Percentiles rank a stretch among this genome's conserved stretches.
phyloP scores from a whole-genome alignment of 2,888 invertebrate genomes.

The Agriopis marginaria region DNA sequence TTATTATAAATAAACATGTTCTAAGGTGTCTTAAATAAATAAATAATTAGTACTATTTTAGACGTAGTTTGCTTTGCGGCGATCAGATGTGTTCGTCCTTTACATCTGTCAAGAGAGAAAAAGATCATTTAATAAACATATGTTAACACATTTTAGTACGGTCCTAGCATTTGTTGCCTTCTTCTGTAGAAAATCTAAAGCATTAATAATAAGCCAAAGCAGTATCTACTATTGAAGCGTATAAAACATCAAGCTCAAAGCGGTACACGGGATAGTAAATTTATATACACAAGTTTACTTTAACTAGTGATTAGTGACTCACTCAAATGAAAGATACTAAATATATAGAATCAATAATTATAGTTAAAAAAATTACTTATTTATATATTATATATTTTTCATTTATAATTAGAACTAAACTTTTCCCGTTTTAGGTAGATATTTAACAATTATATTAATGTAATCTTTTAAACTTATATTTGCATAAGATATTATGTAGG shows the following conservation, averaged over 20 bases:
- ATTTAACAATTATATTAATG: no score
- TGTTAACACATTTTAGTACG: slow-evolving; percentile 16
- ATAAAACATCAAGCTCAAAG: slow-evolving; percentile 40
- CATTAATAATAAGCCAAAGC: slow-evolving; percentile 38
- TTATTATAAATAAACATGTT: slow-evolving; percentile 56
- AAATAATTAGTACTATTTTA: slow-evolving; percentile 15
- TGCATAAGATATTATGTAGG: no score
- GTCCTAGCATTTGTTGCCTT: background rate
- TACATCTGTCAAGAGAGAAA: slow-evolving; percentile 89
- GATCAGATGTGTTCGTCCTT: slow-evolving; percentile 91
- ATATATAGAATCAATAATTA: no score
- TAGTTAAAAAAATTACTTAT: no score
- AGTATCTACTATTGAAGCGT: slow-evolving; percentile 39
- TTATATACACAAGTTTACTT: background rate
- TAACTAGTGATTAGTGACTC: no score
- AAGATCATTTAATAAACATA: slow-evolving; percentile 78
- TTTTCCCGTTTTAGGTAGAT: no score
- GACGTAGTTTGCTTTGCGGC: slow-evolving; percentile 70
- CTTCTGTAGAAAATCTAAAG: slow-evolving; percentile 25
- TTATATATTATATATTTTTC: no score
- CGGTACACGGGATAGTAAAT: slow-evolving; percentile 4
- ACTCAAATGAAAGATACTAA: no score
- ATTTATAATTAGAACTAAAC: no score
- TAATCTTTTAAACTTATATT: no score
- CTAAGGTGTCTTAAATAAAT: slow-evolving; percentile 49